Base-by-base conservation (phyloP, 2,888 invertebrate species). In the Ornithoptera alexandrae region DNA sequence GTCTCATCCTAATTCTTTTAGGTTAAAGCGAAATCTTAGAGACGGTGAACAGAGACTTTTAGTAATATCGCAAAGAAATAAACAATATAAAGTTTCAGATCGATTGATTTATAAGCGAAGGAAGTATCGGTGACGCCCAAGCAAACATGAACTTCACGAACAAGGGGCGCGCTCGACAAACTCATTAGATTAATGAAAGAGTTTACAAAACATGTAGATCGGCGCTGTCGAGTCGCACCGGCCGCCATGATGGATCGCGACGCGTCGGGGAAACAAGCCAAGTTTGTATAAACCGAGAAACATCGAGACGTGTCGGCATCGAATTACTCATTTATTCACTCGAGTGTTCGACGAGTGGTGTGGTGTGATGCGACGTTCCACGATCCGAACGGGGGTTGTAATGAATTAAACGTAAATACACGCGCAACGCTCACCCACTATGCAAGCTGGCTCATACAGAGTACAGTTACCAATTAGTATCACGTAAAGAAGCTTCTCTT, bases 151-250 rank as follows among this genome's bases (percentile, higher is more conserved):
- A 70, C 74, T 78, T 76, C 77, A 79, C 72, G 76, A 76, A 75
- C 70, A 70, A 59, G 62, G 74, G 65, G 73, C 67, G 72, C 72
- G 73, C 71, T 72, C 70, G 46, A 79, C 78, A 83, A 84, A 85
- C 86, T 90, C 89, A 90, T 91, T 91, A 90, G 82, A 88, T 86
- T 89, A 89, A 91, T 90, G 89, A 91, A 90, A 90, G 90, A 91
- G 92, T 92, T 90, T 85, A 85, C 79, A 78, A 82, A 84, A 83
- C 84, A 83, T 80, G 80, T 80, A 75, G 77, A 81, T 77, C 79
- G 77, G 71, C 71, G 71, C 72, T 77, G 78, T 72, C 73, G 73
- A 76, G 74, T 74, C 73, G 74, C 74, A 73, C 70, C 77, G 73
- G 72, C 73, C 75, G 78, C 78, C 76, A 85, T 89, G 89, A 88